Conservation (phyloP, 2,797 vertebrate species). For the Gallinago stenura region DNA sequence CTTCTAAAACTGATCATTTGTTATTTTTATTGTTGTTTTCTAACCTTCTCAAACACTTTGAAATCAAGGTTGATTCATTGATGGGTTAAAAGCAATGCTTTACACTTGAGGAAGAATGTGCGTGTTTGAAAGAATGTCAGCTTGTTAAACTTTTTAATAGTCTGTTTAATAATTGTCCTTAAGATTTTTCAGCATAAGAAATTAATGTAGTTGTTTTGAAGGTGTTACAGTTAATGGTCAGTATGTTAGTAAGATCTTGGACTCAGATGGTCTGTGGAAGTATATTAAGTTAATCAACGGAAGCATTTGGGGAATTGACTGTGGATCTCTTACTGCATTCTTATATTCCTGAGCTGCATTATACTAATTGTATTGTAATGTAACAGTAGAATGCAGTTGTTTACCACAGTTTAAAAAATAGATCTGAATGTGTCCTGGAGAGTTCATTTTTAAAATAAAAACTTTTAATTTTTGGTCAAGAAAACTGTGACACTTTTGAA, state of each 20-base stretch:
- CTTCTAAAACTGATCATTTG: neutral
- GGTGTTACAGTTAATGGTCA: neutral
- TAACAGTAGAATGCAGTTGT: neutral
- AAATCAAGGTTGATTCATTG: neutral
- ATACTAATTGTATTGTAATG: neutral
- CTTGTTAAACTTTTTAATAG: neutral
- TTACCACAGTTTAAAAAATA: neutral
- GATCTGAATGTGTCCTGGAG: neutral
- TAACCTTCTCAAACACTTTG: neutral
- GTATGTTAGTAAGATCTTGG: neutral
- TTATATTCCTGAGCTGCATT: neutral
- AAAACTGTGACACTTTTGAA: neutral
- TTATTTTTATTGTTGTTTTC: neutral
- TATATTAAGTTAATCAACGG: neutral
- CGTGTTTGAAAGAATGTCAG: neutral
- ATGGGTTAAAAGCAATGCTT: neutral
- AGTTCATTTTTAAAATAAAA: neutral
- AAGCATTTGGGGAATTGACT: neutral
- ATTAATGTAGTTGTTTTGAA: neutral
- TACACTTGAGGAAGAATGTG: neutral
- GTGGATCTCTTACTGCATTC: neutral
- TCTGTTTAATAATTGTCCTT: neutral
- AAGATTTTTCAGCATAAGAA: neutral
- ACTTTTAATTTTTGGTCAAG: neutral
- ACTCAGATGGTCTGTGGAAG: slow-evolving; percentile 32